Evolutionary conservation across 1,140 invertebrate species (phyloP).

Genomic region (Trichomalopsis sarcophagae): DNA sequence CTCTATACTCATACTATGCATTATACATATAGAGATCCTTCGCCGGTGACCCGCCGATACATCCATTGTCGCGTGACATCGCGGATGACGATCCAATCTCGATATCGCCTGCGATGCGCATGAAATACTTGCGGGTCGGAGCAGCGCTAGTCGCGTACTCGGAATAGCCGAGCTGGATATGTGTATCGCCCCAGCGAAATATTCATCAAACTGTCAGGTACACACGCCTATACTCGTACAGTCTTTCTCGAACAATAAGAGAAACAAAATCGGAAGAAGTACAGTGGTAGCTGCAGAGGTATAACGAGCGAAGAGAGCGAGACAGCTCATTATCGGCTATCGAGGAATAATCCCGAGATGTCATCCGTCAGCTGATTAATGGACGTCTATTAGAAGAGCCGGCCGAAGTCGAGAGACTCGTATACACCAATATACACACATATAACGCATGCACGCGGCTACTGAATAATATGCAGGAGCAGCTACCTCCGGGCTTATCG

Average conservation of each 20-base stretch:
- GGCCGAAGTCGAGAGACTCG: background rate
- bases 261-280: background rate
- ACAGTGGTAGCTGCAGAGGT: background rate
- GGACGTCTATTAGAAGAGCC: conserved; percentile 40
- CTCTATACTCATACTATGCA: background rate
- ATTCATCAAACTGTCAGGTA: conserved; percentile 46
- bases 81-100: background rate
- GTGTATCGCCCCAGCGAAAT: conserved; percentile 21
- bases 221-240: background rate
- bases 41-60: background rate
- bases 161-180: background rate
- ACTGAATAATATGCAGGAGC: conserved; percentile 32
- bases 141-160: background rate
- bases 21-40: background rate
- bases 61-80: background rate
- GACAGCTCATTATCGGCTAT: conserved; percentile 47
- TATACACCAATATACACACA: background rate
- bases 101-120: too few relatives aligned
- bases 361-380: conserved; percentile 47
- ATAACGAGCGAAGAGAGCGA: background rate
- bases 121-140: background rate
- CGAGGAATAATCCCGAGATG: conserved; percentile 32
- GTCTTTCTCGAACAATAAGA: background rate
- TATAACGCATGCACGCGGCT: background rate
- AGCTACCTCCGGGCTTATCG: background rate